Conservation (phyloP, 1,140 invertebrate species). For the Ceratitis capitata region DNA sequence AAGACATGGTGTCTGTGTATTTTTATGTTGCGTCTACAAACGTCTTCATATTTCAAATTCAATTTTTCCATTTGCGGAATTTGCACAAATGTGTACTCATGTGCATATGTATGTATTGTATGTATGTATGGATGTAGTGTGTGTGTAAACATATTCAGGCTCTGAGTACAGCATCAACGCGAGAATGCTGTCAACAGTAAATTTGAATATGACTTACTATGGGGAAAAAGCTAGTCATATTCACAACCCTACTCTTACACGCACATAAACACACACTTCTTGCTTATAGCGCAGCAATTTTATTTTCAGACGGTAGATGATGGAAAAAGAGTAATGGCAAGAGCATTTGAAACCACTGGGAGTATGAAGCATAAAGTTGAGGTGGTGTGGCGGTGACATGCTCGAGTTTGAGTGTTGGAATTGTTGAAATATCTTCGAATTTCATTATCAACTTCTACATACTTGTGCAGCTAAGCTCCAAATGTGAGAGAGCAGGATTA, state of each 20-base stretch:
- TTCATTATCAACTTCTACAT: neutral
- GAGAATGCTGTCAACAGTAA: neutral
- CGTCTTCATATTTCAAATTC: constrained; percentile 16
- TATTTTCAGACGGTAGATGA: neutral
- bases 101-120: neutral
- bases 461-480: no score
- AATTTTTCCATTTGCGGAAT: constrained; percentile 10
- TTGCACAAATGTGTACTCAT: no score
- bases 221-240: neutral
- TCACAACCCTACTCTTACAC: neutral
- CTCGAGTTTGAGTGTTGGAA: neutral
- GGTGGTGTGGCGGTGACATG: no score
- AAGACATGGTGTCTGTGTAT: neutral
- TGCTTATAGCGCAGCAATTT: neutral
- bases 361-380: neutral
- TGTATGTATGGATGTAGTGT: neutral
- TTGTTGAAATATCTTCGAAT: neutral
- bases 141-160: neutral
- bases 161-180: neutral
- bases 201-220: neutral
- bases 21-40: neutral
- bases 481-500: no score
- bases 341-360: neutral
- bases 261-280: neutral
- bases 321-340: neutral